Percentiles rank a stretch among this genome's conserved stretches.
These are phyloP conservation scores for Setipinna tenuifilis DNA, from an alignment of 2,797 vertebrate species.

Conservation along the genomic window DNA sequence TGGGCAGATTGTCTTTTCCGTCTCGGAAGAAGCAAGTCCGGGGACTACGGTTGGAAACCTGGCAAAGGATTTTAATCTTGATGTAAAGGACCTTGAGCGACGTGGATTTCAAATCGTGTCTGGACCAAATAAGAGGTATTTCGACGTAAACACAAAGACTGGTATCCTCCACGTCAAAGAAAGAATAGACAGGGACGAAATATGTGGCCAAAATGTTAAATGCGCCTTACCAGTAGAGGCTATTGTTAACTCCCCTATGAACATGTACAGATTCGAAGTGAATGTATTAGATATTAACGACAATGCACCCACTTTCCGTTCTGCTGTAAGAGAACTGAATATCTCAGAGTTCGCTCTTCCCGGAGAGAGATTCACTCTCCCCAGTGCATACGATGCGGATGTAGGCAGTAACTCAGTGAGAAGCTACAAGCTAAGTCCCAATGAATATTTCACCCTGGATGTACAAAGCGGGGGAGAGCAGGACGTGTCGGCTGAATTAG, in stretches of 20 bases:
- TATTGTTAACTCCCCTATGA: constrained; percentile 63
- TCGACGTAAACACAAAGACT: constrained; percentile 68
- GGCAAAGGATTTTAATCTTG: constrained; percentile 60
- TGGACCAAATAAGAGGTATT: constrained; percentile 61
- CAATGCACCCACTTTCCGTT: constrained; percentile 61
- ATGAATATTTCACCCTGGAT: constrained; percentile 83
- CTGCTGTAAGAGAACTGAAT: constrained; percentile 45
- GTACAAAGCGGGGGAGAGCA: constrained; percentile 80
- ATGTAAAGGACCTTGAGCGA: constrained; percentile 53
- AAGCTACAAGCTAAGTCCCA: constrained; percentile 83
- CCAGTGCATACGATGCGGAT: constrained; percentile 84
- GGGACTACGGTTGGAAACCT: constrained; percentile 62
- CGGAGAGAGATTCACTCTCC: constrained; percentile 80
- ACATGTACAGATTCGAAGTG: constrained; percentile 68
- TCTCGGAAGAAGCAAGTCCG: constrained; percentile 58
- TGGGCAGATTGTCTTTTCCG: constrained; percentile 69
- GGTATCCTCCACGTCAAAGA: constrained; percentile 69
- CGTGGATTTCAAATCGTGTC: constrained; percentile 59
- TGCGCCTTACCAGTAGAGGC: constrained; percentile 72
- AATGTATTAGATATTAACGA: constrained; percentile 69
- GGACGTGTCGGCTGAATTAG: constrained; percentile 81
- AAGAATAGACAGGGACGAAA: constrained; percentile 74
- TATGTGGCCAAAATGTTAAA: constrained; percentile 66
- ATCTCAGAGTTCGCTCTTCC: constrained; percentile 61
- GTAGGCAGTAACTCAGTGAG: constrained; percentile 83